phyloP scores from a whole-genome alignment of 30 jellyfish, hydroid and myxozoan species.

The Euphysa ruthae region DNA sequence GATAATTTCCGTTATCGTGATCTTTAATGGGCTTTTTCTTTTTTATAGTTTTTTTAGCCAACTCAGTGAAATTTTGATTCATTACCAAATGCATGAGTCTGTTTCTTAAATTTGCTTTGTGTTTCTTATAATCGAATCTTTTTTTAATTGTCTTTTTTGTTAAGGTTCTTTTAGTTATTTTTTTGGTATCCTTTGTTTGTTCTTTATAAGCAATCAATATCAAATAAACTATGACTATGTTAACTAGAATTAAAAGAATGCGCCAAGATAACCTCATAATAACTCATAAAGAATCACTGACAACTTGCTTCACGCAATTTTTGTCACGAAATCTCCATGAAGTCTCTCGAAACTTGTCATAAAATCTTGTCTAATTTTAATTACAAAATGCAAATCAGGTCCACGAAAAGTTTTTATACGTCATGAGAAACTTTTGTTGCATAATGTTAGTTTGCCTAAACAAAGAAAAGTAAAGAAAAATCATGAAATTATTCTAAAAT shows the following conservation, averaged over 20 bases:
- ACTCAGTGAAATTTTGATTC: background rate
- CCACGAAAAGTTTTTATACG: too few relatives aligned
- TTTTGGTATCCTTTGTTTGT: background rate
- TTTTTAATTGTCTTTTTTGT: background rate
- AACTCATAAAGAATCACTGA: too few relatives aligned
- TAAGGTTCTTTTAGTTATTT: background rate
- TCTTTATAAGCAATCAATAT: background rate
- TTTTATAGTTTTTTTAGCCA: background rate
- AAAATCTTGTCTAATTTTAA: too few relatives aligned
- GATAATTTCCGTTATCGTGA: conserved; percentile 5
- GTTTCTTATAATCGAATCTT: background rate
- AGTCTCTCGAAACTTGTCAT: too few relatives aligned
- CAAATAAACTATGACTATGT: background rate
- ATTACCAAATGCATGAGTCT: background rate
- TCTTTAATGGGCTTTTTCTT: background rate
- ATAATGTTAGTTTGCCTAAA: too few relatives aligned
- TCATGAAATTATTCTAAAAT: too few relatives aligned
- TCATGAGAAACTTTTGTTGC: too few relatives aligned
- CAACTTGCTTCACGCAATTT: too few relatives aligned
- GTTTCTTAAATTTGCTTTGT: background rate
- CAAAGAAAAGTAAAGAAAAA: too few relatives aligned
- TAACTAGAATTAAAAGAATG: background rate
- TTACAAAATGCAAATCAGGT: too few relatives aligned
- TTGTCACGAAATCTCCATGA: too few relatives aligned
- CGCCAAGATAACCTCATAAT: conserved; percentile 7